A percentile compares a stretch with the other conserved stretches of the same genome.
phyloP scores from a whole-genome alignment of 2,888 invertebrate species.

The Philhelius pedissequus region DNA sequence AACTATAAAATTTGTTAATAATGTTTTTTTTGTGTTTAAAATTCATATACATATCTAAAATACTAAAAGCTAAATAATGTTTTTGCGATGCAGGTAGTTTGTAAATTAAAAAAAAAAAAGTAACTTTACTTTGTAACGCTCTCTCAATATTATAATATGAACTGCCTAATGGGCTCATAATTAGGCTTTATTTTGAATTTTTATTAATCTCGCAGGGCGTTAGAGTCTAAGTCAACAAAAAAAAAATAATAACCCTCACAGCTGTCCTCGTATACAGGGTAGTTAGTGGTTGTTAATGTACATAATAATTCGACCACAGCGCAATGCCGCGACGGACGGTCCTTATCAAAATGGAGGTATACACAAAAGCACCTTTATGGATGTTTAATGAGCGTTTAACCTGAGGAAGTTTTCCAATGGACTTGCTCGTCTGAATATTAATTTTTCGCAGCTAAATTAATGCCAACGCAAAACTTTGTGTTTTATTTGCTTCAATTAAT shows the following conservation, averaged over 20 bases:
- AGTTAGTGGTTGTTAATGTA: too few species aligned
- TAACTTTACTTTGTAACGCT: not conserved
- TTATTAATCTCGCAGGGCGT: not conserved
- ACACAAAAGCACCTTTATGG: slow-evolving; percentile 8
- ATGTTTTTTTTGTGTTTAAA: too few species aligned
- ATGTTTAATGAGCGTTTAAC: slow-evolving; percentile 23
- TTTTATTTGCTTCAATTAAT: slow-evolving; percentile 59
- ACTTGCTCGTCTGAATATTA: slow-evolving; percentile 37
- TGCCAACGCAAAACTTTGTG: slow-evolving; percentile 43
- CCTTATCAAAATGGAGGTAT: not conserved
- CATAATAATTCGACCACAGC: not conserved
- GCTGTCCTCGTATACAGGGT: too few species aligned
- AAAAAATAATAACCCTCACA: too few species aligned
- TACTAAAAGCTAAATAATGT: slow-evolving; percentile 11
- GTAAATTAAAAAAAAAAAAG: not conserved
- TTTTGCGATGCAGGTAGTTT: not conserved
- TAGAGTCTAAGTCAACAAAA: slow-evolving; percentile 8
- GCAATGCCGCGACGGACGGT: too few species aligned
- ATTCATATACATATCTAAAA: not conserved
- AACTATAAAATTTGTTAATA: not conserved
- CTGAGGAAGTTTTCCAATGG: slow-evolving; percentile 22
- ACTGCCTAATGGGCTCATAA: slow-evolving; percentile 8
- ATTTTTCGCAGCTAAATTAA: slow-evolving; percentile 40
- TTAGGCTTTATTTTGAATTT: too few species aligned
- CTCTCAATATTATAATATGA: not conserved